A percentile compares a stretch with the other conserved stretches of the same genome.
These are phyloP conservation scores for Aphaenogaster floridana DNA, from an alignment of 1,140 invertebrate genomes.

Conservation along the genomic window DNA sequence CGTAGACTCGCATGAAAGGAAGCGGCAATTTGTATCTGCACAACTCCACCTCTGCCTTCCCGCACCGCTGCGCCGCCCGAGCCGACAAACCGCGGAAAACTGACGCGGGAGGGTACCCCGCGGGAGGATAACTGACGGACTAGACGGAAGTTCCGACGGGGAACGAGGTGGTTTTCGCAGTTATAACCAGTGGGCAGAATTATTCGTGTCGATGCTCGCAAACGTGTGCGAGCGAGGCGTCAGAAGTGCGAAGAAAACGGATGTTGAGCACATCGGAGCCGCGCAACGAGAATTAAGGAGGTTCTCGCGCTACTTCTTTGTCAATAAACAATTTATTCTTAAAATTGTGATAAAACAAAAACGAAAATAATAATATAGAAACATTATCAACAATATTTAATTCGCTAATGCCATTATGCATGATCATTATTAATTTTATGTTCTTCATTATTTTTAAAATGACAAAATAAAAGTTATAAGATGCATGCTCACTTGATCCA, in stretches of 20 bases:
- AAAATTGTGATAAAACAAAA: no score
- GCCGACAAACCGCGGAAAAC: slow-evolving; percentile 48
- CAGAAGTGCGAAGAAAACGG: not conserved
- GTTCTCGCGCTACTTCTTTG: no score
- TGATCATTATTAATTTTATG: no score
- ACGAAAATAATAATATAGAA: no score
- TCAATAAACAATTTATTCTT: no score
- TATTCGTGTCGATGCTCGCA: slow-evolving; percentile 10
- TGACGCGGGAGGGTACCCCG: slow-evolving; percentile 24
- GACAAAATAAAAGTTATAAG: no score
- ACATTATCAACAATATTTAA: no score
- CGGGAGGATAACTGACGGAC: slow-evolving; percentile 41
- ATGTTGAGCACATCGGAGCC: not conserved
- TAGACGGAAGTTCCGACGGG: slow-evolving; percentile 24
- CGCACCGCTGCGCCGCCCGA: not conserved
- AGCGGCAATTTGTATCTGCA: slow-evolving; percentile 63
- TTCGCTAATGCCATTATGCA: no score
- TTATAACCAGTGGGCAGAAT: slow-evolving; percentile 13
- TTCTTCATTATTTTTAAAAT: no score
- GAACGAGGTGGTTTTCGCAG: slow-evolving; percentile 26
- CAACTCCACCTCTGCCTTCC: slow-evolving; percentile 34
- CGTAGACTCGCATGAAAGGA: slow-evolving; percentile 57
- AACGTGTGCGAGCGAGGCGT: not conserved
- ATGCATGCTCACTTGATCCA: no score
- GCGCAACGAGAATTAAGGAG: no score